A percentile compares a stretch with the other conserved stretches of the same genome.
phyloP scores from a whole-genome alignment of 2,888 invertebrate species.

The Urechis unicinctus region DNA sequence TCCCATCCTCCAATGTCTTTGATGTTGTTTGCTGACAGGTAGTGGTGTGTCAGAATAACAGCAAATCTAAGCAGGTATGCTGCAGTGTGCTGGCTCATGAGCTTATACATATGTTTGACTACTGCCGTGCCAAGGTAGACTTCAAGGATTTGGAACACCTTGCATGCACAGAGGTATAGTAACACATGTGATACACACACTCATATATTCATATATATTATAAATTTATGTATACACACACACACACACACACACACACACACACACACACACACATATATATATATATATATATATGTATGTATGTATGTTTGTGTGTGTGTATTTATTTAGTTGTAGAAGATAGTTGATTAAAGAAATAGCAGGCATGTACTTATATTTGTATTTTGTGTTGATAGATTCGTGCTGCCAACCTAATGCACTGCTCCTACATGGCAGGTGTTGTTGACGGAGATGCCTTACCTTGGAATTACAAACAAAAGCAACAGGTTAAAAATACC shows the following conservation, averaged over 20 bases:
- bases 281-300: no score
- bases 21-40: constrained; percentile 57
- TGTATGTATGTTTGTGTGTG: no score
- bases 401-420: constrained; percentile 85
- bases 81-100: constrained; percentile 74
- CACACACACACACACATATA: no score
- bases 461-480: constrained; percentile 63
- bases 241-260: no score
- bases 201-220: no score
- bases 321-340: no score
- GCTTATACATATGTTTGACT: constrained; percentile 94
- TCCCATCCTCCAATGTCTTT: not conserved
- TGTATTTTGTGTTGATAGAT: constrained; percentile 54
- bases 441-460: constrained; percentile 72
- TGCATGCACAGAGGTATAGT: constrained; percentile 75
- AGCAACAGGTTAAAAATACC: constrained; percentile 75
- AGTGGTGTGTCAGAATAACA: constrained; percentile 84
- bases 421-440: constrained; percentile 82
- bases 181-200: no score
- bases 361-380: not conserved
- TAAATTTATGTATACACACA: no score
- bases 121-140: constrained; percentile 79
- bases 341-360: not conserved
- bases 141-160: constrained; percentile 84
- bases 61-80: constrained; percentile 48